These are phyloP conservation scores for Eupeodes luniger DNA, from an alignment of 2,888 invertebrate genomes.

Conservation along the genomic window DNA sequence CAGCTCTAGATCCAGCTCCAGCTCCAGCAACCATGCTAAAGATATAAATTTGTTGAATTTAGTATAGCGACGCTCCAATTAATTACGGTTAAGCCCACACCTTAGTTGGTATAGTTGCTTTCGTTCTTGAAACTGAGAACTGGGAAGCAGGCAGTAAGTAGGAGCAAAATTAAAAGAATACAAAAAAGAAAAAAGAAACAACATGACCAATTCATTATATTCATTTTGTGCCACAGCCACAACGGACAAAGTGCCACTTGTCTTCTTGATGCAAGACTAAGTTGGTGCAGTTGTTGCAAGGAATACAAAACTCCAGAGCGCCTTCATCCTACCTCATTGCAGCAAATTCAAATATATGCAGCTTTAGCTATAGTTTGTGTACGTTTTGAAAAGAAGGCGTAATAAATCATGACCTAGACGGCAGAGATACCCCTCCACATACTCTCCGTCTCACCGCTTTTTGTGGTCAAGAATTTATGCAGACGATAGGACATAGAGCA, in stretches of 20 bases:
- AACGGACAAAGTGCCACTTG: conserved; percentile 72
- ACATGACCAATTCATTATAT: conserved; percentile 73
- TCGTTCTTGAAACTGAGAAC: background rate
- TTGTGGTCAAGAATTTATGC: background rate
- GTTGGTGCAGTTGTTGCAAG: background rate
- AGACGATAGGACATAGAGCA: background rate
- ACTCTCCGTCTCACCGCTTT: background rate
- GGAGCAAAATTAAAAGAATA: conserved; percentile 26
- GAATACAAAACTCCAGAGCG: conserved; percentile 11
- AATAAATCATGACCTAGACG: conserved; percentile 64
- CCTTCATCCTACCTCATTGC: conserved; percentile 48
- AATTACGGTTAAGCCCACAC: conserved; percentile 72
- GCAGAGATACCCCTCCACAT: background rate
- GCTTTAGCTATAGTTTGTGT: background rate
- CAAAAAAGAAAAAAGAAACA: conserved; percentile 1
- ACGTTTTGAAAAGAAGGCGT: conserved; percentile 41
- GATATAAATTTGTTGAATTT: conserved; percentile 75
- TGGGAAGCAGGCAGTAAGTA: conserved; percentile 28
- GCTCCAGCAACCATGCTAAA: conserved; percentile 37
- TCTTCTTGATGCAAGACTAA: conserved; percentile 54
- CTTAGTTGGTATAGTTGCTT: background rate
- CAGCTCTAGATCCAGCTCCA: background rate
- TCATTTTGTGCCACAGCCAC: conserved; percentile 42
- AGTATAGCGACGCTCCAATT: conserved; percentile 72
- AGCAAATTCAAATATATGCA: conserved; percentile 37